A percentile compares a stretch with the other conserved stretches of the same genome.
Evolutionary conservation across 2,797 vertebrate species (phyloP).

Genomic region (Phoxinus dragarum): DNA sequence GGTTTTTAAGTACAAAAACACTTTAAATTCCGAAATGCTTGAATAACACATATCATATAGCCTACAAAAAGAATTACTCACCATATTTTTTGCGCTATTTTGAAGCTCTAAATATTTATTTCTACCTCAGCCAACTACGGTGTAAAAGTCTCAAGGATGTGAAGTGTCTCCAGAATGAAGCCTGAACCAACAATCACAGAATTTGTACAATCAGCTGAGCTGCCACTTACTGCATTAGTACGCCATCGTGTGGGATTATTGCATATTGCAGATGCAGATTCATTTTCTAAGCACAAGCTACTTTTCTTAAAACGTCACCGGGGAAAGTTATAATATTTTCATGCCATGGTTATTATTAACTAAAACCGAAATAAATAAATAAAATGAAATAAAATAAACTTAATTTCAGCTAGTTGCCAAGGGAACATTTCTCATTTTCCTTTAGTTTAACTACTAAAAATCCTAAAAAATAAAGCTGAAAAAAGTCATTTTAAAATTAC

Average conservation of each 20-base stretch:
- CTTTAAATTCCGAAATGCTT: neutral
- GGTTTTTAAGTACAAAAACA: neutral
- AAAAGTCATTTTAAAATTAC: neutral
- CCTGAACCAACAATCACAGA: neutral
- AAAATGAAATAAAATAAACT: neutral
- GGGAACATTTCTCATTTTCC: neutral
- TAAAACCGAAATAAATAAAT: neutral
- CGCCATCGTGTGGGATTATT: constrained; percentile 70
- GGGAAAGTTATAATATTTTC: neutral
- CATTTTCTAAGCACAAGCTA: constrained; percentile 2
- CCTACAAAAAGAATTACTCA: neutral
- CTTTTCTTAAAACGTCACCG: neutral
- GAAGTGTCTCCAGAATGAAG: neutral
- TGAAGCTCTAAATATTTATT: neutral
- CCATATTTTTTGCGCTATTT: neutral
- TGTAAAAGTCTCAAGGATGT: neutral
- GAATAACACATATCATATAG: neutral
- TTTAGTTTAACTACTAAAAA: neutral
- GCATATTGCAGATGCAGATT: constrained; percentile 61
- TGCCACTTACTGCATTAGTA: constrained; percentile 60
- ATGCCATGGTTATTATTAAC: neutral
- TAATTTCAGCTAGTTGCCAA: neutral
- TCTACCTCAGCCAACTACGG: neutral
- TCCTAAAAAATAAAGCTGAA: neutral
- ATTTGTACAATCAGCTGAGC: neutral